Conservation (phyloP, 2,888 invertebrate genomes). For the Sarcophaga caerulescens region DNA sequence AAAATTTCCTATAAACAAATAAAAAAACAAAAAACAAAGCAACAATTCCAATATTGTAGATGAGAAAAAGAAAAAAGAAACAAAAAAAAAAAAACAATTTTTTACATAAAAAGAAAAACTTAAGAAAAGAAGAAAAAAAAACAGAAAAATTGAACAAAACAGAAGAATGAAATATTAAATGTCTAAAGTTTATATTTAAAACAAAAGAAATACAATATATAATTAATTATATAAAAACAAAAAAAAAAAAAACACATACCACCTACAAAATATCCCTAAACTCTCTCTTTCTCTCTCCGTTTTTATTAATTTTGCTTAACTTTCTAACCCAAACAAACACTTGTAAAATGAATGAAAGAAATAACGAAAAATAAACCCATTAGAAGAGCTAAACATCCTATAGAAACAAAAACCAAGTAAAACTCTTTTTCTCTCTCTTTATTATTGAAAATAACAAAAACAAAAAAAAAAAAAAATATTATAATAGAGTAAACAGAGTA, state of each 20-base stretch:
- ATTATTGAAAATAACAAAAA: slow-evolving; percentile 3
- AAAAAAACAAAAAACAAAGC: slow-evolving; percentile 50
- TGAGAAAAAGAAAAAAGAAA: background rate
- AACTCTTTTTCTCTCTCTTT: background rate
- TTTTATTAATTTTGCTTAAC: slow-evolving; percentile 8
- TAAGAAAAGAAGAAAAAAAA: slow-evolving; percentile 15
- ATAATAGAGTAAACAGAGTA: slow-evolving; percentile 21
- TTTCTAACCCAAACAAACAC: slow-evolving; percentile 2
- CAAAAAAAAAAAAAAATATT: slow-evolving; percentile 34
- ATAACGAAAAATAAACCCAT: background rate
- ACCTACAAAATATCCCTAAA: background rate
- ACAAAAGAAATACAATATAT: slow-evolving; percentile 51
- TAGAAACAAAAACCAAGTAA: background rate
- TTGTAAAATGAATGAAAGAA: background rate
- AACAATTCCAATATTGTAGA: slow-evolving; percentile 60
- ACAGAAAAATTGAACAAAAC: slow-evolving; percentile 35
- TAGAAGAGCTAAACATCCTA: background rate
- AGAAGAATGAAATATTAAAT: slow-evolving; percentile 56
- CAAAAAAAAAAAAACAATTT: slow-evolving; percentile 26
- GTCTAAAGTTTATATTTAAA: slow-evolving; percentile 66
- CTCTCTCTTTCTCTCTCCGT: background rate
- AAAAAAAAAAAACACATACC: slow-evolving; percentile 22
- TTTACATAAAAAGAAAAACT: slow-evolving; percentile 48
- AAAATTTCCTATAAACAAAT: slow-evolving; percentile 61
- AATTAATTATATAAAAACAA: slow-evolving; percentile 27